Conservation (phyloP, 2,888 invertebrate species). For the Charanyca ferruginea region DNA sequence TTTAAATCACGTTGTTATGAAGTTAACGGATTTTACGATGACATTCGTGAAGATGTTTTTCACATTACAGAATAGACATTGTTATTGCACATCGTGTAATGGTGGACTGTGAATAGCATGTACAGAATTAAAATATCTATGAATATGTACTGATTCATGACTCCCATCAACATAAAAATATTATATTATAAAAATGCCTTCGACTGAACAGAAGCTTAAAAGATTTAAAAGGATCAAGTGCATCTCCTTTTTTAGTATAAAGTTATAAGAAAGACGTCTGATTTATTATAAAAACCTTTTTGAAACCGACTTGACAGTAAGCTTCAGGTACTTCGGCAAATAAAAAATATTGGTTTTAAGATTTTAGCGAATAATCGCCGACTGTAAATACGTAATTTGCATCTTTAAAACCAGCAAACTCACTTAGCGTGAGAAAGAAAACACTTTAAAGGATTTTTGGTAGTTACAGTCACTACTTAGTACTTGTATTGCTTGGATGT, state of each 20-base stretch:
- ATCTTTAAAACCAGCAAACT: constrained; percentile 43
- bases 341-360: constrained; percentile 65
- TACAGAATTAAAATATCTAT: too few relatives aligned
- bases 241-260: neutral
- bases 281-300: constrained; percentile 9
- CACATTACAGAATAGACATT: neutral
- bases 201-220: neutral
- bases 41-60: constrained; percentile 4
- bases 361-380: constrained; percentile 59
- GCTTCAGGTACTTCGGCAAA: constrained; percentile 21
- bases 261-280: neutral
- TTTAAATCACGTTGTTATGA: constrained; percentile 31
- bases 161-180: neutral
- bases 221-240: constrained; percentile 1
- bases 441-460: constrained; percentile 19
- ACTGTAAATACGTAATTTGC: constrained; percentile 57
- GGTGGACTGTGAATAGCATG: neutral
- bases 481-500: constrained; percentile 8
- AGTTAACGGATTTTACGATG: constrained; percentile 38
- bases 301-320: constrained; percentile 6
- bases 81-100: neutral
- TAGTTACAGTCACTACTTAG: constrained; percentile 2
- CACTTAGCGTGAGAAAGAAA: constrained; percentile 51
- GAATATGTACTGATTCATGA: too few relatives aligned
- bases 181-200: neutral